Evolutionary conservation across 2,888 invertebrate genomes (phyloP).

Genomic region (Morpho achilles): DNA sequence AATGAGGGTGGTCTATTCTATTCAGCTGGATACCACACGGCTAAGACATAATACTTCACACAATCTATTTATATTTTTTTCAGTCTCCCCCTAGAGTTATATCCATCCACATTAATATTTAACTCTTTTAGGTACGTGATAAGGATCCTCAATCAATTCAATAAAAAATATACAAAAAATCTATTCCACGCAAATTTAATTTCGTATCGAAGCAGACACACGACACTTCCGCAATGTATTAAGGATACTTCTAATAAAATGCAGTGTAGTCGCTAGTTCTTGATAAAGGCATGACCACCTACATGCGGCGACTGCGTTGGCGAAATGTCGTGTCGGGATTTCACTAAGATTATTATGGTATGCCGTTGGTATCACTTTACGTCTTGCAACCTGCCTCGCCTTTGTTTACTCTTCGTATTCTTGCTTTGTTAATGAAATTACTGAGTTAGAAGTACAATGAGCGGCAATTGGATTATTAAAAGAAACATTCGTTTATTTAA

Average conservation of each 20-base stretch:
- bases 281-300: slow-evolving; percentile 69
- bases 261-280: slow-evolving; percentile 33
- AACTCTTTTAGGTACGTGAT: too few relatives aligned
- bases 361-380: slow-evolving; percentile 26
- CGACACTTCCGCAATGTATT: slow-evolving; percentile 56
- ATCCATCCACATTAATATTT: neutral
- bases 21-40: too few relatives aligned
- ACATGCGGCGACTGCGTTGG: slow-evolving; percentile 55
- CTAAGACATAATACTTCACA: too few relatives aligned
- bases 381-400: slow-evolving; percentile 17
- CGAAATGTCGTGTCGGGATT: slow-evolving; percentile 42
- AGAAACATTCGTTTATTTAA: too few relatives aligned
- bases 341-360: slow-evolving; percentile 50
- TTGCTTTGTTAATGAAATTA: neutral
- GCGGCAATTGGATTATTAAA: too few relatives aligned
- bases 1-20: too few relatives aligned
- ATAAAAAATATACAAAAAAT: slow-evolving; percentile 2
- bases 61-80: too few relatives aligned
- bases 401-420: slow-evolving; percentile 9
- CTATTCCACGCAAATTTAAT: neutral
- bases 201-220: slow-evolving; percentile 22
- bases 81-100: too few relatives aligned
- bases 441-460: too few relatives aligned
- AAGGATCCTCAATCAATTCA: neutral
- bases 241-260: slow-evolving; percentile 58